Base-by-base conservation (phyloP, 1,140 invertebrate species). In the Protaetia brevitarsis region DNA sequence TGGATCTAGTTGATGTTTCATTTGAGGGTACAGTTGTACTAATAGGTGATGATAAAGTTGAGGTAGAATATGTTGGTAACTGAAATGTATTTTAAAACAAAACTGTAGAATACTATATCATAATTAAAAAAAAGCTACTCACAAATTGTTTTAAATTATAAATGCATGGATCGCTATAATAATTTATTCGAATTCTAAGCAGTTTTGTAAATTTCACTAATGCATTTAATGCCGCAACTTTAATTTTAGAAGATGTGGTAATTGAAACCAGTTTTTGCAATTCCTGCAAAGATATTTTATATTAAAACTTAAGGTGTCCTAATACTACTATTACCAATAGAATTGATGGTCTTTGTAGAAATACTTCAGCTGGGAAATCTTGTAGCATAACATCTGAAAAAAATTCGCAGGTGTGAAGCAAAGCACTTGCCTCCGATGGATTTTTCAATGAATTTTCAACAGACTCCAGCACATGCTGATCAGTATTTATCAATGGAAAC, bases 301-400 rank as follows among this genome's bases (percentile, higher is more conserved):
- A n/a, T n/a, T n/a, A 6, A 59, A 1, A 10, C 8, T 57, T 1
- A 6, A 59, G 6, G 30, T 6, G n/a, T 29, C 1, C 7, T 19
- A 31, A 7, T 30, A 0, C 6, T 2, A 1, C 23, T 72, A 60
- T 74, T 82, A 87, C 86, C 74, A 79, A 78, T 28, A 88, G 70
- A 65, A 88, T 86, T 45, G 78, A 70, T 21, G 86, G 86, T 70
- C 86, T 81, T 69, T 88, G 88, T 23, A 89, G 78, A 77, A 89
- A 89, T 71, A 89, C 83, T 78, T 89, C 87, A 13, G 85, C 81
- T 41, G 87, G 86, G 78, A 89, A 89, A 75, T 89, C 88, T 72
- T 84, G 80, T 30, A 89, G 73, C 72, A 89, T 83, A 8, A 89
- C 85, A 77, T 88, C 83, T 28, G 77, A 77, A 63, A 89, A 86